phyloP scores from a whole-genome alignment of 1,140 invertebrate genomes.

The Brachionus asplanchnoidis region DNA sequence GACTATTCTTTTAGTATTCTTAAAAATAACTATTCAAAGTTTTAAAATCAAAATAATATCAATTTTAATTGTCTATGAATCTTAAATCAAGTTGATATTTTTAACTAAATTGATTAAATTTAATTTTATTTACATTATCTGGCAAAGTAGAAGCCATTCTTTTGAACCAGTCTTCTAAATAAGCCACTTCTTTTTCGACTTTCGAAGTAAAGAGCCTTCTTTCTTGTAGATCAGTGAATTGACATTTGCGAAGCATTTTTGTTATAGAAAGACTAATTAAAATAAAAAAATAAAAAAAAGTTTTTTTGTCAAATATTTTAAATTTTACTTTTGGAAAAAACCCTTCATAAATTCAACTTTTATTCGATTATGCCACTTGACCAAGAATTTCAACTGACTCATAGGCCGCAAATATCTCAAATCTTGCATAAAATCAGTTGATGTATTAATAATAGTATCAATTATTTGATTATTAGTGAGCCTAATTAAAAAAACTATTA shows the following conservation, averaged over 20 bases:
- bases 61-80: no score
- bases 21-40: no score
- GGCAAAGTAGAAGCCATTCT: neutral
- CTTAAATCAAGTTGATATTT: no score
- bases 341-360: constrained; percentile 40
- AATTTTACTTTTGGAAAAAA: constrained; percentile 38
- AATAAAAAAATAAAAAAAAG: neutral
- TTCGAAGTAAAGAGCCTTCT: neutral
- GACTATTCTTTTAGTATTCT: no score
- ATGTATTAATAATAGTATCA: constrained; percentile 22
- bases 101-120: neutral
- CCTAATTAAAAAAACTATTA: neutral
- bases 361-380: constrained; percentile 36
- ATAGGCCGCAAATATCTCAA: neutral
- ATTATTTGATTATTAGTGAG: neutral
- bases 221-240: neutral
- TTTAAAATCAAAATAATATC: no score
- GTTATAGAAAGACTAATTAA: neutral
- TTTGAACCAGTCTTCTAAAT: constrained; percentile 30
- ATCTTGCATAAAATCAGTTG: constrained; percentile 38
- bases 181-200: neutral
- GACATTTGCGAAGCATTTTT: constrained; percentile 11
- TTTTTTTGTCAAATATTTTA: neutral
- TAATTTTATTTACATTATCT: neutral
- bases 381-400: neutral